Conservation (phyloP, 35 echinoderm and acorn worm species). For the Apostichopus japonicus region DNA sequence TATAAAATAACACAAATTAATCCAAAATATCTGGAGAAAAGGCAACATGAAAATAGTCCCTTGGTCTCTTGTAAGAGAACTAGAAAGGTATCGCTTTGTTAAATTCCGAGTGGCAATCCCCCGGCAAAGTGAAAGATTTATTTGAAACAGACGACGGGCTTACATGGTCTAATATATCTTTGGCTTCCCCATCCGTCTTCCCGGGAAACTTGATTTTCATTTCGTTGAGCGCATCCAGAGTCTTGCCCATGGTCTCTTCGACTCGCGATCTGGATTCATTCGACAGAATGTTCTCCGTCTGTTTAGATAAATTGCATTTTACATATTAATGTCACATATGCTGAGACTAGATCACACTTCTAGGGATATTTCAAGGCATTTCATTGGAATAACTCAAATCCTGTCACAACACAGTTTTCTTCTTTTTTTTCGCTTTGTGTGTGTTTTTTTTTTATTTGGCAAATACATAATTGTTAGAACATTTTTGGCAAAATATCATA, state of each 20-base stretch:
- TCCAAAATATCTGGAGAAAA: too few relatives aligned
- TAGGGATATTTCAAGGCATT: too few relatives aligned
- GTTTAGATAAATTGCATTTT: neutral
- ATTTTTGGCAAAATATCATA: too few relatives aligned
- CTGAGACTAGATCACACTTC: neutral
- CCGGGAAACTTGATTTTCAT: slow-evolving; percentile 98
- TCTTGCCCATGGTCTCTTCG: slow-evolving; percentile 79
- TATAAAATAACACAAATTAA: too few relatives aligned
- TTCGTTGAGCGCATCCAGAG: slow-evolving; percentile 72
- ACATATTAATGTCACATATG: neutral
- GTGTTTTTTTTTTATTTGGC: too few relatives aligned
- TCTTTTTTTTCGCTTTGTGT: too few relatives aligned
- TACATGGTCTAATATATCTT: slow-evolving; percentile 84
- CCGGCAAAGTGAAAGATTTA: too few relatives aligned
- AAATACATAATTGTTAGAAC: too few relatives aligned
- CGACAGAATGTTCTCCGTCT: slow-evolving; percentile 69
- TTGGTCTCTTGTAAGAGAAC: neutral
- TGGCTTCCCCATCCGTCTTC: slow-evolving; percentile 92
- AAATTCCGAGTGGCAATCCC: too few relatives aligned
- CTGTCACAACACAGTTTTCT: too few relatives aligned
- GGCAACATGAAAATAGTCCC: too few relatives aligned
- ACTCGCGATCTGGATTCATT: slow-evolving; percentile 70
- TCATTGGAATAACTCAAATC: too few relatives aligned
- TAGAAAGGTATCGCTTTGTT: neutral
- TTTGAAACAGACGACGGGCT: neutral